A percentile compares a stretch with the other conserved stretches of the same genome.
Conservation (phyloP, 2,888 invertebrate genomes). For the Drosophila nr. medialis region DNA sequence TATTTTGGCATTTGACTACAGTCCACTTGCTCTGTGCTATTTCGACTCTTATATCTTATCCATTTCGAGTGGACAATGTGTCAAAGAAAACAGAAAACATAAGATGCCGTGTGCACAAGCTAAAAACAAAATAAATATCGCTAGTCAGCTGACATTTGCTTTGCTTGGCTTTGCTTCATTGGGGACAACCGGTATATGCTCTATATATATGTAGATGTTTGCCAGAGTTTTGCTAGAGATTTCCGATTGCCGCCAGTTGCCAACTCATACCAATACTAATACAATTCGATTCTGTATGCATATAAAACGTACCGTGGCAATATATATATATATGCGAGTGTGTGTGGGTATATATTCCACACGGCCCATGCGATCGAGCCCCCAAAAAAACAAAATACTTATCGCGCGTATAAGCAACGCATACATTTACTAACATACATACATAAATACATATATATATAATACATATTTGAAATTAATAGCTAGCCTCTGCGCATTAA, state of each 20-base stretch:
- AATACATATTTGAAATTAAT: slow-evolving; percentile 1
- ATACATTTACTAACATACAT: slow-evolving; percentile 5
- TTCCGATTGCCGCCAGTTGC: slow-evolving; percentile 59
- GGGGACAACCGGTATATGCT: slow-evolving; percentile 51
- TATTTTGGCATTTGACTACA: slow-evolving; percentile 13
- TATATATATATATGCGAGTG: background rate
- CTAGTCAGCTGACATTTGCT: slow-evolving; percentile 64
- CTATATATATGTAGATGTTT: background rate
- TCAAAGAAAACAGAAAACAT: slow-evolving; percentile 28
- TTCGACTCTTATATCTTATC: slow-evolving; percentile 43
- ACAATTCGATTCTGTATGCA: background rate
- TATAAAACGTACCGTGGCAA: slow-evolving; percentile 50
- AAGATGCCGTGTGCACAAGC: slow-evolving; percentile 42
- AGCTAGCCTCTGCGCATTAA: slow-evolving; percentile 31
- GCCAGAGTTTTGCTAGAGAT: slow-evolving; percentile 30
- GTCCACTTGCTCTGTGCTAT: slow-evolving; percentile 52
- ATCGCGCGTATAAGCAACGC: slow-evolving; percentile 62
- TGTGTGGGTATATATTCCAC: background rate
- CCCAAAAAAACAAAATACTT: slow-evolving; percentile 61
- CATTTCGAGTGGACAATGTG: slow-evolving; percentile 28
- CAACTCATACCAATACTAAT: slow-evolving; percentile 33
- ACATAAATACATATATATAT: background rate
- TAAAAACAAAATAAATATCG: slow-evolving; percentile 21
- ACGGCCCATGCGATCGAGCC: slow-evolving; percentile 63
- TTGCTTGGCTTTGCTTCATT: background rate